A percentile compares a stretch with the other conserved stretches of the same genome.
phyloP scores from a whole-genome alignment of 2,888 invertebrate genomes.

The Cerceris ruficornis region DNA sequence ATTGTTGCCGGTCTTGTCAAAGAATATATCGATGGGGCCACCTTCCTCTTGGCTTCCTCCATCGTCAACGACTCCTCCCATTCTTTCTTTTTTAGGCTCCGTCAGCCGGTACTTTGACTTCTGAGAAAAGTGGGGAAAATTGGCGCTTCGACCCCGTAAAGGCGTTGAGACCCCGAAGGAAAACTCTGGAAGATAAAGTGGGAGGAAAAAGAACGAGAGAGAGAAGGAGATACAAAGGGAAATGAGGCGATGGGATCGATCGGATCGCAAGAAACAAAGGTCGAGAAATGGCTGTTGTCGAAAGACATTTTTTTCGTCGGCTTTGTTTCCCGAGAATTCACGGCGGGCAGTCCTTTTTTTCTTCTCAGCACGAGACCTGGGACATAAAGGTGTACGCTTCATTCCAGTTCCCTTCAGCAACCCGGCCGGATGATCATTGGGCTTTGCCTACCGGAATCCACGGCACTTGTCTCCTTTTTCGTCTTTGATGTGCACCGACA shows the following conservation, averaged over 20 bases:
- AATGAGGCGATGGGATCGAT: conserved; percentile 27
- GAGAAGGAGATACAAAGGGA: neutral
- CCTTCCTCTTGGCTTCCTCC: conserved; percentile 53
- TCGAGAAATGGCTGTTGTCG: conserved; percentile 41
- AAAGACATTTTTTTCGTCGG: conserved; percentile 45
- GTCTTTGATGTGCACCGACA: conserved; percentile 45
- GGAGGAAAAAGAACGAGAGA: neutral
- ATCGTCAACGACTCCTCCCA: conserved; percentile 50
- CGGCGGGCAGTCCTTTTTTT: conserved; percentile 35
- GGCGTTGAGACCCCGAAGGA: neutral
- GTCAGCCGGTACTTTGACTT: conserved; percentile 7
- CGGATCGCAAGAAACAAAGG: conserved; percentile 49
- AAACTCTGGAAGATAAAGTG: no score
- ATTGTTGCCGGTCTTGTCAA: conserved; percentile 78
- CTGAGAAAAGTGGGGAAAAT: conserved; percentile 41
- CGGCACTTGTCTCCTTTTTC: conserved; percentile 33
- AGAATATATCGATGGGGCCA: conserved; percentile 68
- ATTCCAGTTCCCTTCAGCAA: conserved; percentile 24
- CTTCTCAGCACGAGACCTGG: conserved; percentile 21
- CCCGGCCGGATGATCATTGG: conserved; percentile 38
- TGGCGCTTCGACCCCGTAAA: conserved; percentile 39
- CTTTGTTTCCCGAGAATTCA: conserved; percentile 46
- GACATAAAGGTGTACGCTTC: conserved; percentile 33
- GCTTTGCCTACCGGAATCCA: conserved; percentile 50
- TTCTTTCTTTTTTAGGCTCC: conserved; percentile 22